Percentiles rank a stretch among this genome's conserved stretches.
These are phyloP conservation scores for Arrhamphus sclerolepis DNA, from an alignment of 2,797 vertebrate species.

Conservation along the genomic window DNA sequence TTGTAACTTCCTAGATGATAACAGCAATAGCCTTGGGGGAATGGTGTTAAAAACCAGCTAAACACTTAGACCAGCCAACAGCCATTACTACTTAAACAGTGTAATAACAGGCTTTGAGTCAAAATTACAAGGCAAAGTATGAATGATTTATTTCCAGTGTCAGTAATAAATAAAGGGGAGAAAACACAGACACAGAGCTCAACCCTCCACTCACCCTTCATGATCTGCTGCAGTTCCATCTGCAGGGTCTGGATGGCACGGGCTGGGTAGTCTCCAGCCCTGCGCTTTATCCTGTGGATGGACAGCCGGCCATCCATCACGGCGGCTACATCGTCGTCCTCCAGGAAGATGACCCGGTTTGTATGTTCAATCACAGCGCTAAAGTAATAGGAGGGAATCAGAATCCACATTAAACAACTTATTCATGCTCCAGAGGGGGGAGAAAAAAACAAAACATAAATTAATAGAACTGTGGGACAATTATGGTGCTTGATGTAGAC, in stretches of 20 bases:
- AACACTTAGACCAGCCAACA: conserved; percentile 5
- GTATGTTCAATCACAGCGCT: conserved; percentile 98
- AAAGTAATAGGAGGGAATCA: conserved; percentile 6
- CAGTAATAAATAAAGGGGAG: neutral
- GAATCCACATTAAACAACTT: conserved; percentile 13
- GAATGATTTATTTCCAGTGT: conserved; percentile 18
- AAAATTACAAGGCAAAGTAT: conserved; percentile 45
- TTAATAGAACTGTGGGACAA: neutral
- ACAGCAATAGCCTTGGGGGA: conserved; percentile 7
- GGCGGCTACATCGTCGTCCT: conserved; percentile 97
- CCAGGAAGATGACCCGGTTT: conserved; percentile 96
- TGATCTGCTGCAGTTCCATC: conserved; percentile 99
- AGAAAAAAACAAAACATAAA: neutral
- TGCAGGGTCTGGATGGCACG: conserved; percentile 96
- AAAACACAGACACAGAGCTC: neutral
- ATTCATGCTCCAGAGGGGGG: neutral
- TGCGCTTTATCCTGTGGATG: conserved; percentile 96
- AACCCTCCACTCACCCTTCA: conserved; percentile 86
- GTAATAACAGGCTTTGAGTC: conserved; percentile 35
- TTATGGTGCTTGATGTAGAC: neutral
- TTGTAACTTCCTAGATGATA: conserved; percentile 31
- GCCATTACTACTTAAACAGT: conserved; percentile 6
- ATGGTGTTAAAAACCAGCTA: conserved; percentile 4
- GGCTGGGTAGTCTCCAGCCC: conserved; percentile 89
- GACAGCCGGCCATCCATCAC: conserved; percentile 92